Evolutionary conservation across 2,113 vertebrate genomes (phyloP).

Genomic region (zebrafish (Danio rerio)): DNA sequence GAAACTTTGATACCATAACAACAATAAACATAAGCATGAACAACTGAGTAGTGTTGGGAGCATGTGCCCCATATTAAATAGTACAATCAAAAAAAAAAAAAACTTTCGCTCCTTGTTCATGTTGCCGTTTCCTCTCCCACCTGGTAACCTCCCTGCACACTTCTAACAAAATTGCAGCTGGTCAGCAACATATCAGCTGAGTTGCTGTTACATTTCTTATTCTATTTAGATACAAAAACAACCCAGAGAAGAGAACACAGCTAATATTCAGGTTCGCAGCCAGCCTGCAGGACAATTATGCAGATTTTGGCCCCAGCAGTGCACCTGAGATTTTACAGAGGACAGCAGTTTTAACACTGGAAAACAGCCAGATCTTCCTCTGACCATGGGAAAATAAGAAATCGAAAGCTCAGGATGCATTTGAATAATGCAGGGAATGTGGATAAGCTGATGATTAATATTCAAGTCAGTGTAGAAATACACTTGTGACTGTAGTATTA

Average conservation of each 20-base stretch:
- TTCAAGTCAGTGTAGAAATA: not conserved
- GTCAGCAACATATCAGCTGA: not conserved
- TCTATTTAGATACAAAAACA: not conserved
- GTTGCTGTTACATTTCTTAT: not conserved
- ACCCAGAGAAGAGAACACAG: not conserved
- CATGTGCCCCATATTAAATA: too few species aligned
- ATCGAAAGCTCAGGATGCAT: not conserved
- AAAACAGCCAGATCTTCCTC: not conserved
- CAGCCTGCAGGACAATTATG: not conserved
- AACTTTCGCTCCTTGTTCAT: not conserved
- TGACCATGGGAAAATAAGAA: not conserved
- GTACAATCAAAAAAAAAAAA: not conserved
- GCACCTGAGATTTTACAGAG: not conserved
- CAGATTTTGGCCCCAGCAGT: not conserved
- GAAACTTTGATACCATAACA: too few species aligned
- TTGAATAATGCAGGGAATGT: not conserved
- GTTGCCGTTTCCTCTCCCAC: not conserved
- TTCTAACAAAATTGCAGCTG: not conserved
- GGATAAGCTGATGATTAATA: not conserved
- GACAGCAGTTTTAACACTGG: constrained; percentile 13
- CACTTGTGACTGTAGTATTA: not conserved
- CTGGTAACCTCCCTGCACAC: not conserved
- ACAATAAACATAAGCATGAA: too few species aligned
- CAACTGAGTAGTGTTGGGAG: too few species aligned
- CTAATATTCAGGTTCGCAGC: constrained; percentile 10